Percentiles rank a stretch among this genome's conserved stretches.
These are phyloP conservation scores for Drosophila anomelani DNA, from an alignment of 2,888 invertebrate species.

Conservation along the genomic window DNA sequence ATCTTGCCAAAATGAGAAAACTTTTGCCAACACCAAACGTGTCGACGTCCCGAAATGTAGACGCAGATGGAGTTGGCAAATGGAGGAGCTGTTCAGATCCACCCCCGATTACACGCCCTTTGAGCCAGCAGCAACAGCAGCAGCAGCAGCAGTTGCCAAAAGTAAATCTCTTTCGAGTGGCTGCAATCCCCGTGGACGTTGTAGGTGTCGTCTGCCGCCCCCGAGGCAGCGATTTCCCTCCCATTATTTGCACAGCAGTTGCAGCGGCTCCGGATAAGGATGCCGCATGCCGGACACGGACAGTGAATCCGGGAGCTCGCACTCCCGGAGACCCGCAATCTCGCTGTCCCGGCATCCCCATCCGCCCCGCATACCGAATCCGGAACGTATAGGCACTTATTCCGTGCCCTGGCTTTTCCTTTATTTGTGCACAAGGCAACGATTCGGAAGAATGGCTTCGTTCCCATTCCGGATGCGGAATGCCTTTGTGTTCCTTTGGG, in stretches of 20 bases:
- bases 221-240: conserved; percentile 42
- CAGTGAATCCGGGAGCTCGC: conserved; percentile 2
- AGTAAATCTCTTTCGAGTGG: conserved; percentile 80
- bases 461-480: conserved; percentile 41
- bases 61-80: conserved; percentile 35
- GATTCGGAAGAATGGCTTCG: conserved; percentile 71
- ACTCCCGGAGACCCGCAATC: neutral
- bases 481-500: conserved; percentile 11
- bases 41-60: conserved; percentile 54
- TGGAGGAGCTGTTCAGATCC: conserved; percentile 11
- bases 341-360: neutral
- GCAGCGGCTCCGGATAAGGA: conserved; percentile 58
- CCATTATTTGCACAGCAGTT: conserved; percentile 81
- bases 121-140: conserved; percentile 34
- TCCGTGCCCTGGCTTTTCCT: conserved; percentile 56
- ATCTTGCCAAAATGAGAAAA: conserved; percentile 79
- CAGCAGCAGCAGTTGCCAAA: conserved; percentile 67
- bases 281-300: conserved; percentile 44
- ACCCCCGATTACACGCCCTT: conserved; percentile 54
- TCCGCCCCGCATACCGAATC: conserved; percentile 24
- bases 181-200: conserved; percentile 56
- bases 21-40: conserved; percentile 74
- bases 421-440: conserved; percentile 74
- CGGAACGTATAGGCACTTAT: conserved; percentile 41
- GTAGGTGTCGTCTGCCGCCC: conserved; percentile 54